A percentile compares a stretch with the other conserved stretches of the same genome.
These are phyloP conservation scores for Natator depressus DNA, from an alignment of 2,113 vertebrate species.

Conservation along the genomic window DNA sequence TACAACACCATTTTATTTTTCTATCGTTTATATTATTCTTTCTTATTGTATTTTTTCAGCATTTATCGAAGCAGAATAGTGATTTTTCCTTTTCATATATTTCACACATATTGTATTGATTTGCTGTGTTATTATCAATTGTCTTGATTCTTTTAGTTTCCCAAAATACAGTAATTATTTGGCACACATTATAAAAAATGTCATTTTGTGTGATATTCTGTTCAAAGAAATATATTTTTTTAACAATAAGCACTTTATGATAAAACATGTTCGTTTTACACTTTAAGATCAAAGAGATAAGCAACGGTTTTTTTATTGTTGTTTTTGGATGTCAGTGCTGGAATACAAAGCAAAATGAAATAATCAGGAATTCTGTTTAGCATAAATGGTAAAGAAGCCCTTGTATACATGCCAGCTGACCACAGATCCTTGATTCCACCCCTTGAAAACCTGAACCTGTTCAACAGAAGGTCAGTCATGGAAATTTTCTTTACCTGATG, in stretches of 20 bases:
- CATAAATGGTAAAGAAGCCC: neutral
- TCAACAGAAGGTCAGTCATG: neutral
- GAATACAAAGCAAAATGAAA: slow-evolving; percentile 49
- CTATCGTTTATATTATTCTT: slow-evolving; percentile 21
- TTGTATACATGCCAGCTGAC: neutral
- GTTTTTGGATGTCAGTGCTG: slow-evolving; percentile 45
- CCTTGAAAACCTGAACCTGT: neutral
- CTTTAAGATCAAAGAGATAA: slow-evolving; percentile 67
- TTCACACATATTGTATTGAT: slow-evolving; percentile 44
- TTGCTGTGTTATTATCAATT: slow-evolving; percentile 64
- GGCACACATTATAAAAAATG: slow-evolving; percentile 50
- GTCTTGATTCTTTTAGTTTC: slow-evolving; percentile 68
- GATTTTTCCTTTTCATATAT: neutral
- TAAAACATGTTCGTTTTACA: slow-evolving; percentile 58
- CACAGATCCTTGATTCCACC: neutral
- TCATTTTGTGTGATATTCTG: slow-evolving; percentile 63
- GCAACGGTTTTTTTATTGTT: slow-evolving; percentile 59
- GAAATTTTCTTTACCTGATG: neutral
- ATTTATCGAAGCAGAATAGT: slow-evolving; percentile 1
- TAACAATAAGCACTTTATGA: slow-evolving; percentile 62
- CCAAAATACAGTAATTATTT: slow-evolving; percentile 63
- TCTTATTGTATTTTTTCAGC: neutral
- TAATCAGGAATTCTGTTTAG: neutral
- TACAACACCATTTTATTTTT: neutral
- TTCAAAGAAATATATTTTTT: slow-evolving; percentile 59